Percentiles rank a stretch among this genome's conserved stretches.
Evolutionary conservation across 2,888 invertebrate genomes (phyloP).

Genomic region (Macaria liturata): DNA sequence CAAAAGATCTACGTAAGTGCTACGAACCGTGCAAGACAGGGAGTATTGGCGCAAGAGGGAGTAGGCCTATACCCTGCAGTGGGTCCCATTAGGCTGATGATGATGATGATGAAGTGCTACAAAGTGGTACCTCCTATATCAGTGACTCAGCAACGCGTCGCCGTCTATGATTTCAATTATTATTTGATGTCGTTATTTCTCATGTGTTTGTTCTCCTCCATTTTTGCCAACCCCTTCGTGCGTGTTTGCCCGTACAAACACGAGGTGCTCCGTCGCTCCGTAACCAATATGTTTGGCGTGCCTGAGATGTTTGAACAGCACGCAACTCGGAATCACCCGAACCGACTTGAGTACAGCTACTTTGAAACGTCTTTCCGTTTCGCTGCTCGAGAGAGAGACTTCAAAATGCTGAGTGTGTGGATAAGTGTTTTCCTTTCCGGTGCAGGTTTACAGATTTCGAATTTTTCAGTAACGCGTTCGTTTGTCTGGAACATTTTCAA

Average conservation of each 20-base stretch:
- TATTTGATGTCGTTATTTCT: conserved; percentile 80
- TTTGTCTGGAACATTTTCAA: no score
- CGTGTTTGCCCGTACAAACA: conserved; percentile 67
- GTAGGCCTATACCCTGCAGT: no score
- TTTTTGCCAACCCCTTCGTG: conserved; percentile 70
- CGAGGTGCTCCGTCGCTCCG: conserved; percentile 57
- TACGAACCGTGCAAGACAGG: no score
- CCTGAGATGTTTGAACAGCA: conserved; percentile 66
- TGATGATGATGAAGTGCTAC: no score
- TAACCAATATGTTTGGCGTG: conserved; percentile 74
- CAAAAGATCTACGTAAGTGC: no score
- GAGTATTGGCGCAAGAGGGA: no score
- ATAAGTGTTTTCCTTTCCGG: conserved; percentile 19
- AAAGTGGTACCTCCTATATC: no score
- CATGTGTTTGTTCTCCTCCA: conserved; percentile 76
- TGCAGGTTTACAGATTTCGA: not conserved
- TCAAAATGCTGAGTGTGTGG: conserved; percentile 25
- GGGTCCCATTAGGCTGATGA: no score
- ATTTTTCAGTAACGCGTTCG: no score
- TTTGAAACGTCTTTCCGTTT: conserved; percentile 31
- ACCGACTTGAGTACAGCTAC: conserved; percentile 69
- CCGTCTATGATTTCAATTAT: conserved; percentile 80
- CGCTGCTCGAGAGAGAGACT: conserved; percentile 28
- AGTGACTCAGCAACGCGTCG: conserved; percentile 27
- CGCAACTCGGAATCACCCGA: conserved; percentile 48